phyloP scores from a whole-genome alignment of 1,140 invertebrate genomes.

The Apis florea region DNA sequence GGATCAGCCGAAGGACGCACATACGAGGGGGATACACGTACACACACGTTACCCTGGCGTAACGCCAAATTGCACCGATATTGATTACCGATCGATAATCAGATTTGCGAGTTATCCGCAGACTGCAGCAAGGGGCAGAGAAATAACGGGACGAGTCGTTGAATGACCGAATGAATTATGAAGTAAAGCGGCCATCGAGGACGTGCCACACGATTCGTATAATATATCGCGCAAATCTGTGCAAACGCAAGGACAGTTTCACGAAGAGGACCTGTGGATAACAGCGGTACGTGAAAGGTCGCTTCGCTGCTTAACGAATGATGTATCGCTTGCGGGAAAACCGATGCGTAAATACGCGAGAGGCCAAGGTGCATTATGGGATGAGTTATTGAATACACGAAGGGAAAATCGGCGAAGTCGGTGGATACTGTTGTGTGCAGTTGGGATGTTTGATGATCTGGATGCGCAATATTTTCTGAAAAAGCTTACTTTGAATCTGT shows the following conservation, averaged over 20 bases:
- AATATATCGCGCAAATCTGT: constrained; percentile 4
- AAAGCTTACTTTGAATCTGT: too few relatives aligned
- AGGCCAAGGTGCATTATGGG: not conserved
- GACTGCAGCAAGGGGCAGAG: not conserved
- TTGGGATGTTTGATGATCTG: not conserved
- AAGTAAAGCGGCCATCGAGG: constrained; percentile 11
- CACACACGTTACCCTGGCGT: constrained; percentile 31
- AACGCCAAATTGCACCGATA: constrained; percentile 68
- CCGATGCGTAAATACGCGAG: constrained; percentile 1
- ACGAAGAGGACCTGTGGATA: constrained; percentile 8
- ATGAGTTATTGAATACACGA: constrained; percentile 1
- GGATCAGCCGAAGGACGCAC: constrained; percentile 1
- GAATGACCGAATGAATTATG: constrained; percentile 42
- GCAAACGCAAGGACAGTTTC: not conserved
- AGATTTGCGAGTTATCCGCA: constrained; percentile 64
- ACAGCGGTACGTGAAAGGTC: constrained; percentile 9
- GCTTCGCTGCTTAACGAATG: constrained; percentile 23
- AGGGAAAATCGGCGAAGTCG: not conserved
- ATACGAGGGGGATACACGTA: not conserved
- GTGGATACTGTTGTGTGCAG: too few relatives aligned
- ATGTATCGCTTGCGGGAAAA: constrained; percentile 10
- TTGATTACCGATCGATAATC: constrained; percentile 74
- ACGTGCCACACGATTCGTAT: not conserved
- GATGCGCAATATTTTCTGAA: too few relatives aligned
- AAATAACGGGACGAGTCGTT: constrained; percentile 5